Evolutionary conservation across 2,113 vertebrate species (phyloP).

Genomic region (Trochalopteron elliotii): DNA sequence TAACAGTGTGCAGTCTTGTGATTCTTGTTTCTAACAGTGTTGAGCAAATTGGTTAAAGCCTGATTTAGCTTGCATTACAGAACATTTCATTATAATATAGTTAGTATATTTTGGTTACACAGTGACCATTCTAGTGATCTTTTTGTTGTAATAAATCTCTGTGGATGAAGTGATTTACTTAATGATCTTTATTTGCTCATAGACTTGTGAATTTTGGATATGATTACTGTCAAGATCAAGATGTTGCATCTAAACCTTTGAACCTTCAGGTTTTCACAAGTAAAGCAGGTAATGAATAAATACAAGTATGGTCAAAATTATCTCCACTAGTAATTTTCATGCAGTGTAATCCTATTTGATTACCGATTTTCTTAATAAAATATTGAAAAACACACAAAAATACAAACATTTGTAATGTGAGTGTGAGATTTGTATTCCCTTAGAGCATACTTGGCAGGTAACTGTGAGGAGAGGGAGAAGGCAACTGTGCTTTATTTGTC

Average conservation of each 20-base stretch:
- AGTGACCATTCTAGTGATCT: neutral
- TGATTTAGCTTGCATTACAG: neutral
- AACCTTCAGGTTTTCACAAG: slow-evolving; percentile 86
- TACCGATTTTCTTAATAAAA: neutral
- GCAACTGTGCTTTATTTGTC: neutral
- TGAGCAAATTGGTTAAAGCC: neutral
- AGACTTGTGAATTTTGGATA: slow-evolving; percentile 90
- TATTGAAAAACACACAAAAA: neutral
- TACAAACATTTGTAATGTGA: neutral
- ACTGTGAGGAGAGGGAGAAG: neutral
- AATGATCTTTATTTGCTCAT: slow-evolving; percentile 9
- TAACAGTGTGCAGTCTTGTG: neutral
- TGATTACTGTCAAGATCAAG: slow-evolving; percentile 72
- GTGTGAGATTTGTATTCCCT: neutral
- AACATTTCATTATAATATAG: neutral
- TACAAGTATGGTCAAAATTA: neutral
- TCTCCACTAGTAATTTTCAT: neutral
- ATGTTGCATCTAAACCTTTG: slow-evolving; percentile 54
- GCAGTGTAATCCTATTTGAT: neutral
- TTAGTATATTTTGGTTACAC: neutral
- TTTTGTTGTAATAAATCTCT: neutral
- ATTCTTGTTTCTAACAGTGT: neutral
- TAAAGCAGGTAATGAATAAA: slow-evolving; percentile 78
- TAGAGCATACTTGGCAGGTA: neutral
- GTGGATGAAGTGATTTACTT: neutral